Base-by-base conservation (phyloP, 2,797 vertebrate species). In the Lithobates sylvaticus region DNA sequence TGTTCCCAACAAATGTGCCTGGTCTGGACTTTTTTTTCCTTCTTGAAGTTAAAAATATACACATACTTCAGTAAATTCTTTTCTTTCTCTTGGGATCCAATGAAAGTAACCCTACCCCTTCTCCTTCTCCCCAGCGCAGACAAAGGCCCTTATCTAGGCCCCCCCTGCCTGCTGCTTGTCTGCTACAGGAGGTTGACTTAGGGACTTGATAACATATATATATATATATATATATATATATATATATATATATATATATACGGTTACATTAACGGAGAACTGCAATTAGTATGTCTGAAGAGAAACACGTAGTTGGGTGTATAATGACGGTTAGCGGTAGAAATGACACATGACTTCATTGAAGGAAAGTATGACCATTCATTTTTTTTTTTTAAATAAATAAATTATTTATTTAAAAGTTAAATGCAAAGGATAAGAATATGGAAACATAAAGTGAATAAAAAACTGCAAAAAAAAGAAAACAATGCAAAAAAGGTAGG, bases 11-110 rank as follows among this genome's bases (percentile, higher is more conserved):
- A 87, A 83, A 87, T 87, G 85, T 75, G 83, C 75, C 80, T 78
- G 29, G 80, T 74, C 79, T 87, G 80, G 81, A 67, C 68, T 32
- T 50, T 76, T 50, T 76, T 81, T 83, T 78, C 68, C 68, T 83
- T 78, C 80, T 86, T 86, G 85, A 86, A 86, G 85, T 78, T 87
- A 83, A 87, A 87, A 87, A 87, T 87, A 87, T 83, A 87, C 85
- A 87, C 85, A 87, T 87, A 87, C 80, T 87, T 87, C 36, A 83
- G 85, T 83, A 76, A 83, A 87, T 87, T 87, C 69, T 83, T 87
- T 74, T 87, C 75, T 83, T 87, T 70, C 85, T 87, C 85, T 58
- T 78, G 85, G 85, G 85, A 87, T 73, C 44, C 81, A 65, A 83
- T 83, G 85, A 78, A 83, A 86, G 85, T 86, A 83, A 87, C 83